These are phyloP conservation scores for Gerosis bhagava DNA, from an alignment of 2,888 invertebrate species.

Conservation along the genomic window DNA sequence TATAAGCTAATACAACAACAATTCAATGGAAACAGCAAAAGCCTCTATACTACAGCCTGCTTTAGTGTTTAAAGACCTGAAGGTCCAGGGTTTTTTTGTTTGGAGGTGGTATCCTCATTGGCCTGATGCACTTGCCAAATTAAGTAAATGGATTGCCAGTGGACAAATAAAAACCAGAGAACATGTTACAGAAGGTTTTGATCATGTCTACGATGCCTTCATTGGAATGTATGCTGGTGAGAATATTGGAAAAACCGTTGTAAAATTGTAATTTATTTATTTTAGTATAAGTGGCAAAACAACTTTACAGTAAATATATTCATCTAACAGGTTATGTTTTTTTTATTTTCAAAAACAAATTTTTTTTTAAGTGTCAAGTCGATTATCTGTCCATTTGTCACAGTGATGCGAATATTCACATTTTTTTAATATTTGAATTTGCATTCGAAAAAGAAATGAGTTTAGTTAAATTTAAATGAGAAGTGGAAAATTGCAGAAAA, in stretches of 20 bases:
- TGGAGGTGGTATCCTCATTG: slow-evolving; percentile 78
- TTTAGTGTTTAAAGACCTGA: slow-evolving; percentile 81
- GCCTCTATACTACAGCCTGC: slow-evolving; percentile 75
- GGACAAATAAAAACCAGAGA: slow-evolving; percentile 86
- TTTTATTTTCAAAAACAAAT: too few relatives aligned
- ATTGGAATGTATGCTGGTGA: slow-evolving; percentile 83
- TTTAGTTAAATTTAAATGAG: too few relatives aligned
- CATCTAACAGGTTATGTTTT: too few relatives aligned
- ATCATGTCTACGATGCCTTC: slow-evolving; percentile 86
- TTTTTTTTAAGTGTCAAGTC: too few relatives aligned
- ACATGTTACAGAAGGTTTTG: slow-evolving; percentile 86
- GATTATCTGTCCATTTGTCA: too few relatives aligned
- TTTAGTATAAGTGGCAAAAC: too few relatives aligned
- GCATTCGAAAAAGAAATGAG: too few relatives aligned
- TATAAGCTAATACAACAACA: slow-evolving; percentile 60
- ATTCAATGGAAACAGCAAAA: slow-evolving; percentile 44
- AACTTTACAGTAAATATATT: too few relatives aligned
- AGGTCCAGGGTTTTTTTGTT: slow-evolving; percentile 83
- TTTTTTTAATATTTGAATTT: too few relatives aligned
- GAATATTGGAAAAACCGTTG: slow-evolving; percentile 86
- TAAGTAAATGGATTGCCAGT: slow-evolving; percentile 82
- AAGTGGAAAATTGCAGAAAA: too few relatives aligned
- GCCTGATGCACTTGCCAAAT: slow-evolving; percentile 81
- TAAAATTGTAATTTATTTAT: slow-evolving; percentile 83
- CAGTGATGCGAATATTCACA: too few relatives aligned